Percentiles rank a stretch among this genome's conserved stretches.
These are phyloP conservation scores for Stichopus chloronotus DNA, from an alignment of 35 echinoderm and acorn worm species.

Conservation along the genomic window DNA sequence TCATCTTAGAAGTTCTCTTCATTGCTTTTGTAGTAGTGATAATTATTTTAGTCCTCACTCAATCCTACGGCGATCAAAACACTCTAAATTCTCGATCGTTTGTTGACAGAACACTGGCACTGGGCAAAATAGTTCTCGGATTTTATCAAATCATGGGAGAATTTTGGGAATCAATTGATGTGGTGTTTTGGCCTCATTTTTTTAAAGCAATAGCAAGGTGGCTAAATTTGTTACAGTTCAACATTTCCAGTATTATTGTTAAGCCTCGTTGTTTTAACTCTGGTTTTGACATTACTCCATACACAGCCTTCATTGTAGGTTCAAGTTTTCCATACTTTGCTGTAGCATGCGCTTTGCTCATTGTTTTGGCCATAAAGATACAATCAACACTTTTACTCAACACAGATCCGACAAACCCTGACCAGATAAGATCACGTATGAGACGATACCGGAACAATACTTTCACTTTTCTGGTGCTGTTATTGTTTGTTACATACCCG, in stretches of 20 bases:
- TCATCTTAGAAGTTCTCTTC: background rate
- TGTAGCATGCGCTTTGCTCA: background rate
- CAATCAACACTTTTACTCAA: too few species aligned
- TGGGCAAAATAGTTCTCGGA: constrained; percentile 1
- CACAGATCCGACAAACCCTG: background rate
- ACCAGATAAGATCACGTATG: background rate
- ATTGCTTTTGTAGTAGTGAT: background rate
- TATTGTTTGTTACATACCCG: constrained; percentile 54
- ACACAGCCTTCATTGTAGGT: background rate
- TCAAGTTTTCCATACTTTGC: background rate
- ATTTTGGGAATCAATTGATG: constrained; percentile 36
- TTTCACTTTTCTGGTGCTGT: constrained; percentile 28
- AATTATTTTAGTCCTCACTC: background rate
- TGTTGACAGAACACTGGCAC: background rate
- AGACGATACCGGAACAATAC: background rate
- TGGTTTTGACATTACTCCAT: background rate
- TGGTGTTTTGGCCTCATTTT: constrained; percentile 26
- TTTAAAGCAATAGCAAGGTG: constrained; percentile 1
- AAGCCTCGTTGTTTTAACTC: constrained; percentile 42
- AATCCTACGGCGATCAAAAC: background rate
- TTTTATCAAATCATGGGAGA: constrained; percentile 65
- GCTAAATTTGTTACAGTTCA: constrained; percentile 24
- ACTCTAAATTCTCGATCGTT: background rate
- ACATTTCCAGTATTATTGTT: constrained; percentile 27
- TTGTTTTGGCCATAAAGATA: too few species aligned